These are phyloP conservation scores for Equus przewalskii DNA, from an alignment of 2,113 vertebrate genomes.

Conservation along the genomic window DNA sequence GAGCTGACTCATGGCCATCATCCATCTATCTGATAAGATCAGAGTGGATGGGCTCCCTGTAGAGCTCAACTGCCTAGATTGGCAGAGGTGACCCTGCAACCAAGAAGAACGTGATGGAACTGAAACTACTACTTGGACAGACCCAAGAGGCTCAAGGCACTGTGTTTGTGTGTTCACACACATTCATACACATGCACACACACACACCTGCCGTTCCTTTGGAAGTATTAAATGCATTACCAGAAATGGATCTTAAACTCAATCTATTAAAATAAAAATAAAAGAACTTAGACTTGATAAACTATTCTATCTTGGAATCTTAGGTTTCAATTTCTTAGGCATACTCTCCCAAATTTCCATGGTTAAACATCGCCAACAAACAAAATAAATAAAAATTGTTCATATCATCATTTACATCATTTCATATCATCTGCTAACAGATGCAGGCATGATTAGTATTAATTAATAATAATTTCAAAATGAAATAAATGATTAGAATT, in stretches of 20 bases:
- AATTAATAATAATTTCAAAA: slow-evolving; percentile 10
- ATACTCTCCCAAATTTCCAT: not conserved
- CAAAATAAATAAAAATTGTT: not conserved
- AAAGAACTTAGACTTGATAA: not conserved
- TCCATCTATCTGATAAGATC: not conserved
- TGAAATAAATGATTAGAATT: not conserved
- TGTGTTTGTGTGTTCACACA: accelerated
- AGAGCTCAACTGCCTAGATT: not conserved
- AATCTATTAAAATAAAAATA: not conserved
- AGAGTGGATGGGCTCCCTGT: accelerated
- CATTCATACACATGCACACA: not conserved
- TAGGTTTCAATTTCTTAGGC: not conserved
- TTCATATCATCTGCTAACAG: not conserved
- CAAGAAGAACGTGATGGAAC: not conserved
- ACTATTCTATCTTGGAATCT: not conserved
- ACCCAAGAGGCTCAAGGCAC: not conserved
- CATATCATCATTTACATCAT: not conserved
- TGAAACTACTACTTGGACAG: not conserved
- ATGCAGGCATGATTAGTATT: not conserved
- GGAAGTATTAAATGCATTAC: not conserved
- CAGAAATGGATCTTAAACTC: not conserved
- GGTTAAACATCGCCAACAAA: not conserved
- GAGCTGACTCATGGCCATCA: accelerated
- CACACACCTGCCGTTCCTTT: not conserved
- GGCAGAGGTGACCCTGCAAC: not conserved